Base-by-base conservation (phyloP, 2,797 vertebrate species). In the Clamator glandarius region DNA sequence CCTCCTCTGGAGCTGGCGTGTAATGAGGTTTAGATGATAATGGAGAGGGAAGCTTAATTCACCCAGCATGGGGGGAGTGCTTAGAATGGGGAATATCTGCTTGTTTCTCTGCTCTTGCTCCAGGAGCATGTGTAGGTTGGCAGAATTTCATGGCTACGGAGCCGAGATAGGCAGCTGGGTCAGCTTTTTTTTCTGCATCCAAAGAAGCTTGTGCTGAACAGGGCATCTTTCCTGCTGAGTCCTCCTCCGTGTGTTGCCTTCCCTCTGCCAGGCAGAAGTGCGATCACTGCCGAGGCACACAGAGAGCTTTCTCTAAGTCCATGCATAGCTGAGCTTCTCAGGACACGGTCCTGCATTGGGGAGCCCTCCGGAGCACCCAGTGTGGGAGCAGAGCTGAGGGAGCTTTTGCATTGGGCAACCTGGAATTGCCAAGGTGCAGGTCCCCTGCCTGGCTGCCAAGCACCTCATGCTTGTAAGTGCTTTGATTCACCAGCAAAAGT, bases 171-270 rank as follows among this genome's bases (percentile, higher is more conserved):
- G 3, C 0, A 11, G 55, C 63, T 42, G 75, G 75, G 15, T 39
- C 90, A 73, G 61, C 17, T 0, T 36, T 58, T 68, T 9, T 46
- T 46, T 24, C 12, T 15, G 29, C 25, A 17, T 51, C 52, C 82
- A 5, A 2, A 39, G 59, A n/a, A 54, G 10, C n/a, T 39, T 0
- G 0, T 1, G 26, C 10, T 15, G 25, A 33, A 36, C 6, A 24
- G 48, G 51, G 33, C 28, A 2, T 12, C 57, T 52, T 35, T 19
- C 68, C 87, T 25, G 12, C 7, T 6, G 29, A 29, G 61, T 67
- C 58, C 28, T 73, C 51, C 18, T 51, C 52, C 14, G 6, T 0
- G 1, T 7, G 28, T 18, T 48, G 44, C 33, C 62, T 78, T 25
- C 42, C 33, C 51, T 57, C 33, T 33, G 25, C 70, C 4, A 0